phyloP scores from a whole-genome alignment of 2,888 invertebrate species.

The Axea sp. region DNA sequence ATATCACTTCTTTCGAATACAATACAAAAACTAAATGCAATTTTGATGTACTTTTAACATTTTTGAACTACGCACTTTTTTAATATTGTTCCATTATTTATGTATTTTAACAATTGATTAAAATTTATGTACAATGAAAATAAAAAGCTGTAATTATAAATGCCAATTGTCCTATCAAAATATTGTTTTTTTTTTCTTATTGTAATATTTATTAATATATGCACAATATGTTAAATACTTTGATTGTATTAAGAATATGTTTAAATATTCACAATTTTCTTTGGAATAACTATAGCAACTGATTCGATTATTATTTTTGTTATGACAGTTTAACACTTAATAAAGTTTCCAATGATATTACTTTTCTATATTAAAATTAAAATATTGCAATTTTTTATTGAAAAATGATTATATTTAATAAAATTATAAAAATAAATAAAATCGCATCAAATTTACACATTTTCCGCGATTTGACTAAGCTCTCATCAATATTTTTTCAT shows the following conservation, averaged over 20 bases:
- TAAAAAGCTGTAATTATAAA: background rate
- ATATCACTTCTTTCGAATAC: background rate
- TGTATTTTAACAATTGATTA: background rate
- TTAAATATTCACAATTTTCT: background rate
- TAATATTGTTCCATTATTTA: constrained; percentile 9
- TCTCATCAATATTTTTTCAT: no score
- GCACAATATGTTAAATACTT: background rate
- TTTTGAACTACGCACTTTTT: background rate
- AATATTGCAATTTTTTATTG: background rate
- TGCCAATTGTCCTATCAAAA: no score
- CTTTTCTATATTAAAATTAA: no score
- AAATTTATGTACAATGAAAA: constrained; percentile 3
- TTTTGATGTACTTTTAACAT: constrained; percentile 6
- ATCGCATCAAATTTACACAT: background rate
- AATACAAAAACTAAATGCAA: constrained; percentile 2
- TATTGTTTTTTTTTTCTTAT: no score
- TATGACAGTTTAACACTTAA: background rate
- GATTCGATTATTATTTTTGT: background rate
- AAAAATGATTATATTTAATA: background rate
- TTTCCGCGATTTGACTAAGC: no score
- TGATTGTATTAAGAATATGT: background rate
- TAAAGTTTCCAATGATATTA: no score
- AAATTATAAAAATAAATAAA: background rate
- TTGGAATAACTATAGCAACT: background rate
- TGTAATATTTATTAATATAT: no score